Base-by-base conservation (phyloP, 2,113 vertebrate genomes). In the Nematolebias whitei region DNA sequence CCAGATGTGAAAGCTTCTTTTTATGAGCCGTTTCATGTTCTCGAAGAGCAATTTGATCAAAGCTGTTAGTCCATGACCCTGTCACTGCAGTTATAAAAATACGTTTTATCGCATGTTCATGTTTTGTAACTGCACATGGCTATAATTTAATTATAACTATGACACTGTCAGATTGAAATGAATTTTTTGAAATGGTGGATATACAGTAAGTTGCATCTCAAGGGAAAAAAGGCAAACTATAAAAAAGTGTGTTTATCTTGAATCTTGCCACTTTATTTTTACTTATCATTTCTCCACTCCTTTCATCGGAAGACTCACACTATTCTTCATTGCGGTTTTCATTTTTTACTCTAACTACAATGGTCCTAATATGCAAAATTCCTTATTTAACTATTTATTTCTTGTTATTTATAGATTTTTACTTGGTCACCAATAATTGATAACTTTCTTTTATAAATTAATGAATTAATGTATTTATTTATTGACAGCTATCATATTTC, bases 401-500 rank as follows among this genome's bases (percentile, higher is more conserved):
- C 85, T 87, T 38, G 52, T 39, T 88, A 85, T 85, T 87, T 87
- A 87, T 87, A 82, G 15, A 12, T 63, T 87, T 90, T 88, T 74
- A 87, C 89, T 65, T 60, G 71, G 80, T 89, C 89, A 89, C 82
- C 89, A 87, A 83, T 89, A 89, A 89, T 89, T 90, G 73, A 88
- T 86, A 91, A 90, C 88, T 87, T 87, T 85, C 26, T 29, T 29
- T 65, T 64, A n/a, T n/a, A n/a, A n/a, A n/a, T n/a, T n/a, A n/a
- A n/a, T n/a, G n/a, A n/a, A n/a, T 32, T 11, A 2, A 2, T 39
- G 14, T 41, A 15, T 41, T 41, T 75, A 75, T 71, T 81, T 74
- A 84, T 79, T 78, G 85, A 88, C 88, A 88, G 78, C 87, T 84
- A 85, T 92, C 89, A 74, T 71, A 83, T 92, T 90, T 89, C 91